phyloP scores from a whole-genome alignment of 2,113 vertebrate genomes.

The Okapia johnstoni region DNA sequence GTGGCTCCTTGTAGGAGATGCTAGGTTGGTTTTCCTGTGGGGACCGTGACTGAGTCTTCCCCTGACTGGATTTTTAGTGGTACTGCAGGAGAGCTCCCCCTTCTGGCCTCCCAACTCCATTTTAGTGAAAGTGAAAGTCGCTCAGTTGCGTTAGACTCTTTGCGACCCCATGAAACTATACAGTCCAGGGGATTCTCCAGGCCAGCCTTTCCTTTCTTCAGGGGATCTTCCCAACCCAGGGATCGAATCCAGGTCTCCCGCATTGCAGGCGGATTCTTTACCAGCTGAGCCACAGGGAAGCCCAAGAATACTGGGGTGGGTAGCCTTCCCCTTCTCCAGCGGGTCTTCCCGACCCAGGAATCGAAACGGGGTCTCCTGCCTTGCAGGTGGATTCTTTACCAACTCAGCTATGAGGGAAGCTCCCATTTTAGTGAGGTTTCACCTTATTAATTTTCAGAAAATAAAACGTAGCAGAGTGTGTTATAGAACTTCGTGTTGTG shows the following conservation, averaged over 20 bases:
- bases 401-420: background rate
- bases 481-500: background rate
- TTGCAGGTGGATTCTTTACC: background rate
- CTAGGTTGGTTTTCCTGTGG: background rate
- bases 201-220: background rate
- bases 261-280: background rate
- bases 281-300: background rate
- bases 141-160: rapidly evolving
- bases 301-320: background rate
- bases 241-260: background rate
- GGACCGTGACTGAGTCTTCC: background rate
- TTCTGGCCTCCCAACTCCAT: background rate
- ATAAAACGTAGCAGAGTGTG: background rate
- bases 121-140: background rate
- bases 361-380: background rate
- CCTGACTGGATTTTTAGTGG: background rate
- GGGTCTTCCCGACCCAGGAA: background rate
- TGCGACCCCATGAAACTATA: background rate
- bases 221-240: background rate
- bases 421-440: background rate
- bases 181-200: background rate
- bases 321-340: background rate
- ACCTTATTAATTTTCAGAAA: background rate
- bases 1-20: background rate
- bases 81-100: background rate